Conservation (phyloP, 2,888 invertebrate species). For the Trichopria drosophilae region DNA sequence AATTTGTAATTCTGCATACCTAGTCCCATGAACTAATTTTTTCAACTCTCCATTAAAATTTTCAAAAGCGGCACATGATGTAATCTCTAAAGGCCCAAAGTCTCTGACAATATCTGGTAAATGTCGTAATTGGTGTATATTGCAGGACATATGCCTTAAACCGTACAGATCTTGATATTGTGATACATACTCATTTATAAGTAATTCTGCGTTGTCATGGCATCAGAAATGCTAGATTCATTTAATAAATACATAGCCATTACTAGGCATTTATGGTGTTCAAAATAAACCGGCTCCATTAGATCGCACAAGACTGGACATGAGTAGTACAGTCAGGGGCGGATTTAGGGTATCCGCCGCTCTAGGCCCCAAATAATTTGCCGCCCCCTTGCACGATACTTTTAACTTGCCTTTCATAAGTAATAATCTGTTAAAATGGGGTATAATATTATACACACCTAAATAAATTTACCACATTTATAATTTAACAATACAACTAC, state of each 20-base stretch:
- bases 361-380: no score
- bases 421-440: no score
- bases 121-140: constrained; percentile 35
- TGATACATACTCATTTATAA: constrained; percentile 22
- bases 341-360: no score
- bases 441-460: no score
- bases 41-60: constrained; percentile 29
- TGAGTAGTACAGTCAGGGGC: no score
- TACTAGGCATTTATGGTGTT: constrained; percentile 30
- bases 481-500: no score
- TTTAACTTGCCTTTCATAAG: no score
- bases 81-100: constrained; percentile 31
- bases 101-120: constrained; percentile 26
- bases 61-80: constrained; percentile 32
- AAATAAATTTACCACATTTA: no score
- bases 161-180: constrained; percentile 31
- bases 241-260: constrained; percentile 26
- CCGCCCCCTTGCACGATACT: no score
- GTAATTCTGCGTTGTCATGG: constrained; percentile 14
- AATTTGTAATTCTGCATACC: no score
- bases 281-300: constrained; percentile 28
- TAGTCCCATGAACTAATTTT: constrained; percentile 28
- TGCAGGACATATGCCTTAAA: constrained; percentile 28
- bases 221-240: constrained; percentile 25
- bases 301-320: constrained; percentile 30